Evolutionary conservation across 2,888 invertebrate genomes (phyloP), one percentile per base, ranked within the genome.

Genomic region (Brachyptera risi): DNA sequence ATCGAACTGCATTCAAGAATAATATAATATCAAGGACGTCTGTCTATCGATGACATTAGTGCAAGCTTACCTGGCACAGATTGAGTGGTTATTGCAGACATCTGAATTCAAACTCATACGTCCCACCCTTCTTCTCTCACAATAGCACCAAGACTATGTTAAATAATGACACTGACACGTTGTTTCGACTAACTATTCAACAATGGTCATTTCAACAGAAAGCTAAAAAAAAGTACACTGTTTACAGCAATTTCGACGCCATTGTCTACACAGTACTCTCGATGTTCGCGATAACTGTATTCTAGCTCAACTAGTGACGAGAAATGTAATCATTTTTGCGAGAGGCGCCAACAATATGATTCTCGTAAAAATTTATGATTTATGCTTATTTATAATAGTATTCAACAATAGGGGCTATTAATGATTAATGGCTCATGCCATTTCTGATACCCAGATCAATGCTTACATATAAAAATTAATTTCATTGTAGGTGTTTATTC

Each of bases 71-170:
- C 78, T 77, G 77, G 73, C 69, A 78, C 73, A 68, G 78, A 74
- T 75, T 78, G 78, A 72, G 78, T 65, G 56, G 65, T 78, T 76
- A 78, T 74, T 72, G 78, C 76, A 76, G 78, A 78, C 78, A 79
- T 79, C 74, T 75, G 76, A 64, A 58, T 60, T 60, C 59, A 65
- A 61, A 67, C 63, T 62, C 66, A 67, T 67, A 59, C 66, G 66
- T 65, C 58, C 58, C 59, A 61, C 49, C 26, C 51, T 56, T n/a
- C 44, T 54, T 63, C 61, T 59, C 17, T 51, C 37, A 38, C 21
- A 26, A 47, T 42, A 23, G 15, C 51, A 40, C 50, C 49, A 44
- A 60, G 27, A 60, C 40, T n/a, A n/a, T n/a, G n/a, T n/a, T n/a
- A n/a, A n/a, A n/a, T n/a, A n/a, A n/a, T n/a, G n/a, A n/a, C n/a